Evolutionary conservation across 2,797 vertebrate species (phyloP), one percentile per base, ranked within the genome.

Genomic region (Falco peregrinus): DNA sequence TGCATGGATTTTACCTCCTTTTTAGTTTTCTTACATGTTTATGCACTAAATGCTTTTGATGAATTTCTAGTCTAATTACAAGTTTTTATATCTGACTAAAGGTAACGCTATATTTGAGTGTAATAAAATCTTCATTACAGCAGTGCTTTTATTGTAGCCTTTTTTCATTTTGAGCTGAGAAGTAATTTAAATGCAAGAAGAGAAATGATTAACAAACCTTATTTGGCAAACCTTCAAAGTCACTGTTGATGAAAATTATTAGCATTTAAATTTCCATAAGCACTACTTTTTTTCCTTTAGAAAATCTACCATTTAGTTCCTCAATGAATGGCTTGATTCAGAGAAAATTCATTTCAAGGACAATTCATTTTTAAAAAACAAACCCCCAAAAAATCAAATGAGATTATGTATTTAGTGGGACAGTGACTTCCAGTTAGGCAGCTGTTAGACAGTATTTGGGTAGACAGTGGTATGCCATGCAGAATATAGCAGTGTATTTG

Each of bases 151-250:
- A 51, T 48, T 89, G 43, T 75, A 75, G 60, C 5, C 10, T 69
- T 81, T 88, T 76, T 79, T 74, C 48, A 50, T 51, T 53, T 18
- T 79, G 53, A 89, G 20, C 14, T 67, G 39, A 87, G 37, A 84
- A 95, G 90, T 81, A 78, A 87, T 89, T 90, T 75, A 48, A 76
- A 76, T 89, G 35, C 48, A 76, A 82, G 63, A 70, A 79, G 82
- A 51, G 9, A 78, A 86, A 48, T 28, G 18, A 79, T 87, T 84
- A 85, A 78, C 43, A 89, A 93, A 93, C 35, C 33, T 95, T 69
- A 35, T 88, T 84, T 96, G 92, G 83, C 77, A 76, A 92, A 69
- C 35, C 51, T 95, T 94, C 88, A 91, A 89, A 97, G 73, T 95
- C 50, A 39, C 33, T 73, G 79, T 50, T 93, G 65, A 75, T 91